These are phyloP conservation scores for Digitonthophagus gazella DNA, from an alignment of 2,888 invertebrate genomes.

Conservation along the genomic window DNA sequence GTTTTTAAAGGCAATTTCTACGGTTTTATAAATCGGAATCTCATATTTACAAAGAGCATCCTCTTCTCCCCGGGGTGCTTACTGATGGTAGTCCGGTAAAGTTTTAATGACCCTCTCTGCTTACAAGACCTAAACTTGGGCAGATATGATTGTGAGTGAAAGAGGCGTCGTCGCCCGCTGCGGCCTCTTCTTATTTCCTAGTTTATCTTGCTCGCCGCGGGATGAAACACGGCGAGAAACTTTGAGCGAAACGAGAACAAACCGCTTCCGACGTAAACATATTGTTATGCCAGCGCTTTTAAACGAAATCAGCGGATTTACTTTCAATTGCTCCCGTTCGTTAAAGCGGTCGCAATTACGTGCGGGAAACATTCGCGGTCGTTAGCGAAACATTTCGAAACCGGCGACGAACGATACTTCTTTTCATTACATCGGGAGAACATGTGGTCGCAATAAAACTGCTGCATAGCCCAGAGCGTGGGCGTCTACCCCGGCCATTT, in stretches of 20 bases:
- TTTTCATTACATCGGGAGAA: constrained; percentile 7
- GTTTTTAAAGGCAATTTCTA: constrained; percentile 1
- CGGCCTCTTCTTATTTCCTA: not conserved
- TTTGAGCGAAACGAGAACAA: not conserved
- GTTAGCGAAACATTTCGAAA: constrained; percentile 8
- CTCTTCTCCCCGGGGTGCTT: not conserved
- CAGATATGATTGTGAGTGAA: not conserved
- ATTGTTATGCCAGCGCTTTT: not conserved
- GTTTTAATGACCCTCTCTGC: not conserved
- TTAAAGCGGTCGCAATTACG: constrained; percentile 13
- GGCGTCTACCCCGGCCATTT: constrained; percentile 5
- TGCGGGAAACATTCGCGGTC: constrained; percentile 5
- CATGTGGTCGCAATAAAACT: constrained; percentile 5
- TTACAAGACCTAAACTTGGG: not conserved
- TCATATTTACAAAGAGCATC: not conserved
- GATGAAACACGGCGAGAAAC: not conserved
- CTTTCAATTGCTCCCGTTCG: constrained; percentile 6
- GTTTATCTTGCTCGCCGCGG: not conserved
- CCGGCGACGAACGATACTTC: constrained; percentile 11
- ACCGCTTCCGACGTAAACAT: not conserved
- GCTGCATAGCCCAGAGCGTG: not conserved
- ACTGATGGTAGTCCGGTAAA: not conserved
- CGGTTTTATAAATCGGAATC: not conserved
- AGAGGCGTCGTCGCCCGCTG: not conserved
- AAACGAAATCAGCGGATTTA: not conserved